Base-by-base conservation (phyloP, 2,888 invertebrate species). In the Lymantria monacha region DNA sequence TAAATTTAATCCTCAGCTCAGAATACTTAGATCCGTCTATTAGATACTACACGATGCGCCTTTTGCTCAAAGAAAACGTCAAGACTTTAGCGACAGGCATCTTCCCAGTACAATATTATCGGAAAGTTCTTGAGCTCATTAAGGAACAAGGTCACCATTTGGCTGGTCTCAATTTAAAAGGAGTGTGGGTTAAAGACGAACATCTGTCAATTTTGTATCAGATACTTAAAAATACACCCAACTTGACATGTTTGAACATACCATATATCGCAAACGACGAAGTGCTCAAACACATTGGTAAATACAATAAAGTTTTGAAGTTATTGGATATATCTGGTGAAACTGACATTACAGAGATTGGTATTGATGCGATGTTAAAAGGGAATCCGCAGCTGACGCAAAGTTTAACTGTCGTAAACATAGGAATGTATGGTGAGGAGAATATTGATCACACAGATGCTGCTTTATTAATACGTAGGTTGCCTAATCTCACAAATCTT, bases 111-210 rank as follows among this genome's bases (percentile, higher is more conserved):
- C 93, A 93, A n/a, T 95, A 94, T 79, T 94, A 95, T 74, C 93
- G 93, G 56, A 93, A 93, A 80, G 93, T 95, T 65, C 83, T 95
- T 67, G 93, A 94, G 78, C 92, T 93, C 58, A 93, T 95, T 66
- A 87, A 91, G 7, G 92, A 92, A 15, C 94, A 94, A 79, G 95
- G 95, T 8, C 91, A 86, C 8, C 93, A 94, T 31, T 70, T 95
- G 61, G 93, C 93, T 42, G 82, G 93, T 36, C 90, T 95, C 47
- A 95, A 95, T 79, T 81, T 95, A 51, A 95, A 95, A 85, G 95
- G 95, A 11, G 93, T 95, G 33, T 95, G 95, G 95, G 93, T 94
- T 41, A 93, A 94, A 76, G 95, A 94, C 47, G 95, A 95, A 59
- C 93, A 94, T 64, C 91, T 95, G 68, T 82, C 92, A 51, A 88